A percentile compares a stretch with the other conserved stretches of the same genome.
phyloP scores from a whole-genome alignment of 2,113 vertebrate species.

The Furnarius figulus region DNA sequence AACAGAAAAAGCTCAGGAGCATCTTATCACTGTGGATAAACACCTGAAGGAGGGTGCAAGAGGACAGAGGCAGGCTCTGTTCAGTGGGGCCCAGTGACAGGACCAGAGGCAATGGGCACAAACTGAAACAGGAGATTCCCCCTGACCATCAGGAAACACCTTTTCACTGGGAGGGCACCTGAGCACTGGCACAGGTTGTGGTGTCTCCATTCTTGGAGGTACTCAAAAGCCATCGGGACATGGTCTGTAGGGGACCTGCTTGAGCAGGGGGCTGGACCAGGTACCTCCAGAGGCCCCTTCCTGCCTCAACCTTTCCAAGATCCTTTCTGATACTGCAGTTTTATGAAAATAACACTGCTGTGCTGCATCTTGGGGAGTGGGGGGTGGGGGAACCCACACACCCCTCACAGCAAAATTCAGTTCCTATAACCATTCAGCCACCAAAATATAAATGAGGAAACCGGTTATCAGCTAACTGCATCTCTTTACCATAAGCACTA shows the following conservation, averaged over 20 bases:
- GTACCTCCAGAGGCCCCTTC: background rate
- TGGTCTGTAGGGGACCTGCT: background rate
- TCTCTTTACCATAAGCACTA: background rate
- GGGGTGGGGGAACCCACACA: too few relatives aligned
- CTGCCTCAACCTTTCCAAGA: background rate
- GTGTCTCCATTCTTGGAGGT: background rate
- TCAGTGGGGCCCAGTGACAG: background rate
- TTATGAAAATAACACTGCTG: fast-evolving
- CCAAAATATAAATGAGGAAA: background rate
- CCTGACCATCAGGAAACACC: background rate
- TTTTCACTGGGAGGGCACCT: background rate
- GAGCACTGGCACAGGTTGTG: background rate
- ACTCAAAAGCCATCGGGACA: background rate
- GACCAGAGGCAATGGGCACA: background rate
- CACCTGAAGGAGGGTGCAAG: background rate
- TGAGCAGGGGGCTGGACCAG: background rate
- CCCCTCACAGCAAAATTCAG: background rate
- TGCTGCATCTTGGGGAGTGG: background rate
- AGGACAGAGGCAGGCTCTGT: background rate
- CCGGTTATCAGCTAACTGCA: background rate
- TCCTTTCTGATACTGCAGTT: background rate
- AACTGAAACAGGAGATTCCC: background rate
- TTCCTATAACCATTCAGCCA: background rate
- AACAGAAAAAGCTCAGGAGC: background rate
- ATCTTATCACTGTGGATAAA: background rate